phyloP scores from a whole-genome alignment of 2,888 invertebrate genomes.

The Ochlodes sylvanus region DNA sequence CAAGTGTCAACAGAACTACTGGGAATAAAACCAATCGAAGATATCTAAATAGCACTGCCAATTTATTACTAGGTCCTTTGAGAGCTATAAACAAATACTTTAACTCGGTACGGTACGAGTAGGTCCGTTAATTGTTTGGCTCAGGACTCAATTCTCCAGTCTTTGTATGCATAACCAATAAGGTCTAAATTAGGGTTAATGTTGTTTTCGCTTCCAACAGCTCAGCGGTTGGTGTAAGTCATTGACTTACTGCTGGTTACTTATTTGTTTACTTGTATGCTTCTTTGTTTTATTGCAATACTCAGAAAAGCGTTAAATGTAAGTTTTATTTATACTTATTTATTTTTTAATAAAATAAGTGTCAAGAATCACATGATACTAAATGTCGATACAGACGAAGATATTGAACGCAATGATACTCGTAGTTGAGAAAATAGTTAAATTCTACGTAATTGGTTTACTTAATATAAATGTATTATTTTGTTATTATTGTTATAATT shows the following conservation, averaged over 20 bases:
- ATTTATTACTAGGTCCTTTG: neutral
- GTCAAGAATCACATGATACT: no score
- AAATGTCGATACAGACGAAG: no score
- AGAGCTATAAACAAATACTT: neutral
- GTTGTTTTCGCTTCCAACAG: slow-evolving; percentile 46
- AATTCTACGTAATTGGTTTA: no score
- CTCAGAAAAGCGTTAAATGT: no score
- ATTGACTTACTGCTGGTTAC: slow-evolving; percentile 2
- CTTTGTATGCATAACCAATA: slow-evolving; percentile 49
- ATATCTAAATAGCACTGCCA: neutral
- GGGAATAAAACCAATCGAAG: neutral
- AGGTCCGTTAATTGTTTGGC: slow-evolving; percentile 2
- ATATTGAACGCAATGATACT: no score
- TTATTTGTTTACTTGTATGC: neutral
- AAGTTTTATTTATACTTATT: no score
- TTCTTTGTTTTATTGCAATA: neutral
- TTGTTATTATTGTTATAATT: no score
- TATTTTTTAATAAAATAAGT: no score
- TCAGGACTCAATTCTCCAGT: slow-evolving; percentile 23
- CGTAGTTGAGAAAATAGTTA: no score
- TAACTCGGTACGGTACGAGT: neutral
- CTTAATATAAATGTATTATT: no score
- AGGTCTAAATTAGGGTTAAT: slow-evolving; percentile 48
- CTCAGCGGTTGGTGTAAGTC: slow-evolving; percentile 28
- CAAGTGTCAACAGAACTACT: no score